Evolutionary conservation across 30 jellyfish, hydroid and myxozoan species (phyloP).

Genomic region (Nemopilema nomurai): DNA sequence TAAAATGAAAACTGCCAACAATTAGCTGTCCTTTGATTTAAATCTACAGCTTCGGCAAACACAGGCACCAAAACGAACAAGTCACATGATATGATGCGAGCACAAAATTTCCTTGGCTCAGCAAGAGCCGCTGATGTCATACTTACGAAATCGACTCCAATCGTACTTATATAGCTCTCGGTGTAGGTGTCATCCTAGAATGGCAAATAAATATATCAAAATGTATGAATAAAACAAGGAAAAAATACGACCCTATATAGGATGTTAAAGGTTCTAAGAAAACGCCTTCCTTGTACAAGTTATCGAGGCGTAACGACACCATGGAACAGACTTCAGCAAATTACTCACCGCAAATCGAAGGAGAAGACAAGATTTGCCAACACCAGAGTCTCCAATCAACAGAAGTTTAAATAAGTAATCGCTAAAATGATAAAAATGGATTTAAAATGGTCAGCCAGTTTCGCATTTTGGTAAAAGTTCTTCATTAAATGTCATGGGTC

Average conservation of each 20-base stretch:
- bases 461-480: neutral
- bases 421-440: conserved; percentile 55
- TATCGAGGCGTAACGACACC: conserved; percentile 4
- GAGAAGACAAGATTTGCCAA: conserved; percentile 97
- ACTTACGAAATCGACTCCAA: conserved; percentile 99
- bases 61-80: neutral
- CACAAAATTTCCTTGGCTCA: neutral
- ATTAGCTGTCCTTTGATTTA: too few species aligned
- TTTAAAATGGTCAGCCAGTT: conserved; percentile 11
- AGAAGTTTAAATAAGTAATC: conserved; percentile 94
- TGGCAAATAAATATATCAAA: neutral
- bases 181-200: conserved; percentile 98
- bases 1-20: too few species aligned
- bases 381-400: conserved; percentile 99
- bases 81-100: conserved; percentile 2
- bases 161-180: conserved; percentile 98
- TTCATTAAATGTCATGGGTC: conserved; percentile 17
- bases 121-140: neutral
- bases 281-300: conserved; percentile 45
- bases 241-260: neutral
- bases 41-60: neutral
- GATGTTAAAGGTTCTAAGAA: neutral
- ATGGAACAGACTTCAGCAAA: neutral
- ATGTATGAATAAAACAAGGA: neutral
- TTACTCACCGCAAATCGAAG: conserved; percentile 98